Base-by-base conservation (phyloP, 2,797 vertebrate species). In the Coilia nasus region DNA sequence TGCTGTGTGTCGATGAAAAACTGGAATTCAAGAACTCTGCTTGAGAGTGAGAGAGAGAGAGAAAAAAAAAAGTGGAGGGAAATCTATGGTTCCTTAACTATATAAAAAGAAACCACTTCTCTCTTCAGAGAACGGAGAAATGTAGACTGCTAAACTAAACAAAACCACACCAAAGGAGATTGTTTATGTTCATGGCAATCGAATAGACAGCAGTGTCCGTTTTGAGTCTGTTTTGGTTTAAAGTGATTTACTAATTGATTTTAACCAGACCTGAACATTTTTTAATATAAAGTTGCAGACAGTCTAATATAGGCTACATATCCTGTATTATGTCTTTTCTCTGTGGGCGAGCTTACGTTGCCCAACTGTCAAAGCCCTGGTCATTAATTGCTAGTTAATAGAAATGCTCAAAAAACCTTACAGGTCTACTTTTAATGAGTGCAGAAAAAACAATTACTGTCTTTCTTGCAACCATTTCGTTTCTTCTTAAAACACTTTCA, bases 1-100 rank as follows among this genome's bases (percentile, higher is more conserved):
- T 85, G 89, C 90, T 35, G 87, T 87, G 93, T 92, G 93, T 86
- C 67, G 82, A 92, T 83, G 88, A 93, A 94, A 88, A 91, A 86
- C 67, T 41, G 67, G 67, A 75, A 75, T 75, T 75, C 67, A 75
- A 75, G 67, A 75, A 75, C 83, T 87, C 85, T 47, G 67, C 67
- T 75, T 87, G 86, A 91, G 91, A 92, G 86, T 10, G 46, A 10
- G 50, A 54, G 50, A 54, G 50, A 54, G 50, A 3, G 50, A 54
- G 50, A 54, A 7, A 14, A 1, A 83, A 47, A 83, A 83, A 41
- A 91, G 90, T 89, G 90, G 94, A 92, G 93, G 93, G 91, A 93
- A 94, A 93, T 90, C 91, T 88, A 86, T 86, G 75, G 82, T 78
- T 85, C 83, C 81, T 85, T 85, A 59, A 84, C 81, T 86, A 82